A percentile compares a stretch with the other conserved stretches of the same genome.
These are phyloP conservation scores for Lithophane leautieri DNA, from an alignment of 2,888 invertebrate species.

Conservation along the genomic window DNA sequence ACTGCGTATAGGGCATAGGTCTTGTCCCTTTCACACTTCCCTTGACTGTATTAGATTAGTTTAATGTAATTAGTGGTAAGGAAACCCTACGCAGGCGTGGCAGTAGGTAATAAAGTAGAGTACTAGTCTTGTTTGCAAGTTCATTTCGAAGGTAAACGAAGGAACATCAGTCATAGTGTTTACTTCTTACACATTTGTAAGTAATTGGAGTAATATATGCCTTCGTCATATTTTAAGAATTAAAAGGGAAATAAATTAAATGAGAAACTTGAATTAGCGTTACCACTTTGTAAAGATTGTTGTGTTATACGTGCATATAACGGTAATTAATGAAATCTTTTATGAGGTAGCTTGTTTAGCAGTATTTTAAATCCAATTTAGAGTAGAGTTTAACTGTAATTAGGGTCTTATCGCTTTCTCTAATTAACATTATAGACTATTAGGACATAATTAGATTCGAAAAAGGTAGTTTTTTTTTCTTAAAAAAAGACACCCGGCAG, in stretches of 20 bases:
- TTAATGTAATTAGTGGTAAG: slow-evolving; percentile 39
- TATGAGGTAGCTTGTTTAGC: neutral
- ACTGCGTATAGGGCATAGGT: neutral
- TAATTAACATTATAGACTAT: neutral
- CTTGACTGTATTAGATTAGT: slow-evolving; percentile 42
- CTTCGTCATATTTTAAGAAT: neutral
- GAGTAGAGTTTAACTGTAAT: neutral
- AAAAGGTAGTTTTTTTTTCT: neutral
- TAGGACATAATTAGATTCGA: neutral
- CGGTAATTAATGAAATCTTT: neutral
- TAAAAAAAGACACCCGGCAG: no score
- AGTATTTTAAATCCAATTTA: slow-evolving; percentile 5
- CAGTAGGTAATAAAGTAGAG: slow-evolving; percentile 20
- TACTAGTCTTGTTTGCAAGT: slow-evolving; percentile 25
- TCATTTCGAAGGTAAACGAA: slow-evolving; percentile 28
- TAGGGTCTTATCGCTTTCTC: neutral
- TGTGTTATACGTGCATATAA: neutral
- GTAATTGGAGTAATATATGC: neutral
- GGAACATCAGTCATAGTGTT: slow-evolving; percentile 23
- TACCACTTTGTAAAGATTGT: neutral
- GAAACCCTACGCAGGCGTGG: slow-evolving; percentile 50
- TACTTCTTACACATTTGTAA: slow-evolving; percentile 5
- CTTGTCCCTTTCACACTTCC: slow-evolving; percentile 7
- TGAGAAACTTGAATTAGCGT: neutral
- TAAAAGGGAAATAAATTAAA: neutral